phyloP scores from a whole-genome alignment of 2,888 invertebrate species.

The Pecten maximus region DNA sequence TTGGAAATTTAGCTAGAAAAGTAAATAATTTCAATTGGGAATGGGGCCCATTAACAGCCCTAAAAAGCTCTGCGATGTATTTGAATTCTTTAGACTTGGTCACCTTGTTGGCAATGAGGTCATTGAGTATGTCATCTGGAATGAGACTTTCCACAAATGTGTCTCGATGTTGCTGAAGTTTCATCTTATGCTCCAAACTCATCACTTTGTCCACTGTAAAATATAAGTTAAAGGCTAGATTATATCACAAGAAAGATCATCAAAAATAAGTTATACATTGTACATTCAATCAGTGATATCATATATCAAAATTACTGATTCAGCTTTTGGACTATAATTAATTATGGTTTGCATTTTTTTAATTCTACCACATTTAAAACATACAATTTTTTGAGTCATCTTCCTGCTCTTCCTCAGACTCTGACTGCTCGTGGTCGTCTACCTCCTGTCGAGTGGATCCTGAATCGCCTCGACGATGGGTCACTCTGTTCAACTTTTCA shows the following conservation, averaged over 20 bases:
- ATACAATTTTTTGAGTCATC: conserved; percentile 51
- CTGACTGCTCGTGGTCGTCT: conserved; percentile 44
- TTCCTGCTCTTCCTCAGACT: conserved; percentile 49
- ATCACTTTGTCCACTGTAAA: conserved; percentile 65
- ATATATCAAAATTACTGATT: too few species aligned
- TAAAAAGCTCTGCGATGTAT: too few species aligned
- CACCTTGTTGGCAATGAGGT: conserved; percentile 64
- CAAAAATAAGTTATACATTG: too few species aligned
- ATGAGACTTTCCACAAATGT: conserved; percentile 71
- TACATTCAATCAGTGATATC: too few species aligned
- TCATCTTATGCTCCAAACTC: conserved; percentile 67
- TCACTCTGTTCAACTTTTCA: conserved; percentile 49
- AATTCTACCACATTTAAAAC: too few species aligned
- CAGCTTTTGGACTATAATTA: too few species aligned
- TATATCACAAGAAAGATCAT: background rate
- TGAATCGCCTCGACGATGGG: conserved; percentile 43
- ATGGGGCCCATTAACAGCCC: too few species aligned
- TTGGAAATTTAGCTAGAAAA: too few species aligned
- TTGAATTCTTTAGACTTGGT: too few species aligned
- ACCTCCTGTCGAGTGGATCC: conserved; percentile 40
- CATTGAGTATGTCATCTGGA: conserved; percentile 74
- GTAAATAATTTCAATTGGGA: too few species aligned
- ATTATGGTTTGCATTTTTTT: too few species aligned
- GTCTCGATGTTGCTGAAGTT: conserved; percentile 65
- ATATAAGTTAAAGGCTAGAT: background rate